phyloP scores from a whole-genome alignment of 2,888 invertebrate genomes.

The Cheilosia grossa region DNA sequence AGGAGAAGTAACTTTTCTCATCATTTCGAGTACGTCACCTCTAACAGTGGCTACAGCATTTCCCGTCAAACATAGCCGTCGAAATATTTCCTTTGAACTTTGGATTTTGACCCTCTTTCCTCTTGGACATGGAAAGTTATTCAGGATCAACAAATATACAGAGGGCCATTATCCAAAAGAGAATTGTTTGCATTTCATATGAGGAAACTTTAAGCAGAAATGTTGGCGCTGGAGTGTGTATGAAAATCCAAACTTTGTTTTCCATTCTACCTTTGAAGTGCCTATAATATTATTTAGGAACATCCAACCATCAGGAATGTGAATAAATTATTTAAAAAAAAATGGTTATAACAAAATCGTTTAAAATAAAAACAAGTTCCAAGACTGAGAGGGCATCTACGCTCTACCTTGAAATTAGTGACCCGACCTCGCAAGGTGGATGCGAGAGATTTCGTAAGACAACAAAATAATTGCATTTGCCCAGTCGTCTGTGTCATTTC shows the following conservation, averaged over 20 bases:
- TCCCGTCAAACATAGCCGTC: slow-evolving; percentile 31
- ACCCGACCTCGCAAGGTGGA: slow-evolving; percentile 2
- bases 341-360: not conserved
- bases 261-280: slow-evolving; percentile 24
- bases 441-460: slow-evolving; percentile 33
- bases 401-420: too few species aligned
- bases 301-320: slow-evolving; percentile 7
- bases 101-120: slow-evolving; percentile 36
- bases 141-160: slow-evolving; percentile 73
- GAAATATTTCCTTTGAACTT: slow-evolving; percentile 65
- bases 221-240: not conserved
- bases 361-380: slow-evolving; percentile 7
- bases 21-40: slow-evolving; percentile 50
- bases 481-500: slow-evolving; percentile 33
- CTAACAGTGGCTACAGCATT: slow-evolving; percentile 23
- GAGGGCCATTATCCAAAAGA: slow-evolving; percentile 65
- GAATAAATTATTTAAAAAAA: slow-evolving; percentile 56
- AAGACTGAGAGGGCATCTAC: slow-evolving; percentile 1
- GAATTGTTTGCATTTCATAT: slow-evolving; percentile 74
- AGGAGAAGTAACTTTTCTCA: slow-evolving; percentile 46
- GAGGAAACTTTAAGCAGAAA: slow-evolving; percentile 61
- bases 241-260: slow-evolving; percentile 44
- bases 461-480: slow-evolving; percentile 66
- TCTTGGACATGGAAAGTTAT: slow-evolving; percentile 41
- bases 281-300: slow-evolving; percentile 6